A percentile compares a stretch with the other conserved stretches of the same genome.
These are phyloP conservation scores for Zoanthus solanderi DNA, from an alignment of 92 coral and sea anemone genomes.

Conservation along the genomic window DNA sequence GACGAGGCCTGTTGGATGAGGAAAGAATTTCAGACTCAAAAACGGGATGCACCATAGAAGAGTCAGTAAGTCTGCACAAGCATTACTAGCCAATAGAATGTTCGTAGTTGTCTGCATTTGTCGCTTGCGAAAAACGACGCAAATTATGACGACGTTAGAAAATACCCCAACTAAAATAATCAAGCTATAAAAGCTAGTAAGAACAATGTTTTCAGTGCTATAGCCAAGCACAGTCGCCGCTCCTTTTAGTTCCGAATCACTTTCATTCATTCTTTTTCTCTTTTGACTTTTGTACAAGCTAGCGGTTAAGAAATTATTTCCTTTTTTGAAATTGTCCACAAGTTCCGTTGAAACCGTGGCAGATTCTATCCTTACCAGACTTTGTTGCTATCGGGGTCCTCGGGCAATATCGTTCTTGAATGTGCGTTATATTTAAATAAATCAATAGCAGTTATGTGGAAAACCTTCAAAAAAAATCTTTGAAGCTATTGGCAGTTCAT, in stretches of 20 bases:
- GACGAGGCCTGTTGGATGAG: slow-evolving; percentile 49
- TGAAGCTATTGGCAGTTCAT: no score
- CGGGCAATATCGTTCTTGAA: background rate
- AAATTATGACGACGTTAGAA: slow-evolving; percentile 55
- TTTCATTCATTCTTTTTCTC: slow-evolving; percentile 6
- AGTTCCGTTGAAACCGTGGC: background rate
- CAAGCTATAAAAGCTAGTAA: slow-evolving; percentile 44
- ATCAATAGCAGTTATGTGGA: no score
- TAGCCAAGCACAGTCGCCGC: background rate
- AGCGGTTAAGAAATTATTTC: background rate
- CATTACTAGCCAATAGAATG: slow-evolving; percentile 65
- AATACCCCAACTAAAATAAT: slow-evolving; percentile 51
- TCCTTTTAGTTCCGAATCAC: background rate
- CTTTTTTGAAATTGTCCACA: background rate
- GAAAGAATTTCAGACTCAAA: slow-evolving; percentile 41
- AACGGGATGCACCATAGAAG: slow-evolving; percentile 61
- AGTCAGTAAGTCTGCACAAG: slow-evolving; percentile 68
- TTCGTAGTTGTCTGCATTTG: slow-evolving; percentile 70
- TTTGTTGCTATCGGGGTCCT: background rate
- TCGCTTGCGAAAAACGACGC: slow-evolving; percentile 50
- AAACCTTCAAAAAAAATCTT: no score
- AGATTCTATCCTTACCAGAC: background rate
- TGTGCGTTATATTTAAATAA: no score
- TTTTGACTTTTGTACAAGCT: background rate
- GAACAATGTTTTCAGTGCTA: slow-evolving; percentile 29